Evolutionary conservation across 1,140 invertebrate genomes (phyloP).

Genomic region (Drosophila sulfurigaster): DNA sequence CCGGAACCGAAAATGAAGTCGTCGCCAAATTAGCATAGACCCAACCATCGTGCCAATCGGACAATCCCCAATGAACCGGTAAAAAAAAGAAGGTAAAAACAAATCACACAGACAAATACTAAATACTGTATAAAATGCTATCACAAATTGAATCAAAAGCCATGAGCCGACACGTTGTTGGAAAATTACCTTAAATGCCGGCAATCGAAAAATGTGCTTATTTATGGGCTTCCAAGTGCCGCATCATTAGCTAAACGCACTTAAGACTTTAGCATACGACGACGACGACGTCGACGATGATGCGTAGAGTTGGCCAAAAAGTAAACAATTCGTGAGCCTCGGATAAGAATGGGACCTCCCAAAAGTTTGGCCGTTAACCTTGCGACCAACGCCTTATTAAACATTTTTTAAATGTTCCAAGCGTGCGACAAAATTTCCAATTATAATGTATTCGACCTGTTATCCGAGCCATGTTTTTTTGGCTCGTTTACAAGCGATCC

Average conservation of each 20-base stretch:
- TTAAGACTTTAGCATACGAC: constrained; percentile 6
- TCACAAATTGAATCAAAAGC: constrained; percentile 70
- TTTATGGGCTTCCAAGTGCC: constrained; percentile 57
- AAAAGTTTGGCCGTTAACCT: constrained; percentile 31
- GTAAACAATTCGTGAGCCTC: not conserved
- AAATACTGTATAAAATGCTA: constrained; percentile 3
- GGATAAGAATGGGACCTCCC: constrained; percentile 15
- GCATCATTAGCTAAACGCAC: constrained; percentile 39
- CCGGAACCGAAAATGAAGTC: constrained; percentile 65
- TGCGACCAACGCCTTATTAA: constrained; percentile 37
- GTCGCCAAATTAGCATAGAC: constrained; percentile 66
- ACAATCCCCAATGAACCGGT: constrained; percentile 34
- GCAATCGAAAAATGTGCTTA: constrained; percentile 62
- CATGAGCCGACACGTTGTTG: constrained; percentile 56
- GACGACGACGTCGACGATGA: too few species aligned
- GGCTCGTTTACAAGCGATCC: constrained; percentile 31
- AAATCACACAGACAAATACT: not conserved
- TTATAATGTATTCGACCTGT: constrained; percentile 62
- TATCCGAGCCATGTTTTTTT: constrained; percentile 37
- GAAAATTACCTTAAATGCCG: constrained; percentile 67
- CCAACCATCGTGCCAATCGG: constrained; percentile 22
- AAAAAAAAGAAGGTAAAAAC: constrained; percentile 1
- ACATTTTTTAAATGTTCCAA: constrained; percentile 29
- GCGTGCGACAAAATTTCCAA: constrained; percentile 39
- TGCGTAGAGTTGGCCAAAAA: constrained; percentile 9